Percentiles rank a stretch among this genome's conserved stretches.
Evolutionary conservation across 2,113 vertebrate genomes (phyloP).

Genomic region (Hyla sarda): DNA sequence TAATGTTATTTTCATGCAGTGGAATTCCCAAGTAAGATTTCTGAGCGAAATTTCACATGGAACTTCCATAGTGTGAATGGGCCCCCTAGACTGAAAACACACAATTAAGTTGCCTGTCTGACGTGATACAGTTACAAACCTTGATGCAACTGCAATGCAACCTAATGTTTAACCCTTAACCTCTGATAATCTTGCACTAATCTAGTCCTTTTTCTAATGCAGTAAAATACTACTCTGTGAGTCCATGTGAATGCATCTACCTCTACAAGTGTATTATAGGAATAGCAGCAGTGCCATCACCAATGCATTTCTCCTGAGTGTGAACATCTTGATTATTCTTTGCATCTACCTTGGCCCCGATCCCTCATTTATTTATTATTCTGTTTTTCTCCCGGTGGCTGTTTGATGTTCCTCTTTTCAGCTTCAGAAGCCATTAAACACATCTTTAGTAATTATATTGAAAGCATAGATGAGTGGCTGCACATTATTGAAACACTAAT

Average conservation of each 20-base stretch:
- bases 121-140: no score
- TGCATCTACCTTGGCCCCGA: background rate
- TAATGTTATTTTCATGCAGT: no score
- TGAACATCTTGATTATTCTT: background rate
- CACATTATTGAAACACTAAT: slow-evolving; percentile 45
- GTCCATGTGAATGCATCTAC: background rate
- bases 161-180: no score
- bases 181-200: no score
- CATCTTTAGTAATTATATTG: slow-evolving; percentile 45
- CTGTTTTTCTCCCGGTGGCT: background rate
- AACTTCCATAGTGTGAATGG: no score
- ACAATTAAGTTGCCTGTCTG: no score
- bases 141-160: no score
- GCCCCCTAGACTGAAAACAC: no score
- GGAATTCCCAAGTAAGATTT: no score
- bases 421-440: slow-evolving; percentile 39
- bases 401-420: slow-evolving; percentile 42
- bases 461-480: slow-evolving; percentile 44
- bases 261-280: background rate
- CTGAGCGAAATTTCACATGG: no score
- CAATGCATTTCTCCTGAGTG: background rate
- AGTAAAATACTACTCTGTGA: no score
- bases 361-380: slow-evolving; percentile 35
- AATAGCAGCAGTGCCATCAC: background rate
- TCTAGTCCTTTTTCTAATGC: no score